Base-by-base conservation (phyloP, 2,888 invertebrate genomes). In the Ophioninae sp. region DNA sequence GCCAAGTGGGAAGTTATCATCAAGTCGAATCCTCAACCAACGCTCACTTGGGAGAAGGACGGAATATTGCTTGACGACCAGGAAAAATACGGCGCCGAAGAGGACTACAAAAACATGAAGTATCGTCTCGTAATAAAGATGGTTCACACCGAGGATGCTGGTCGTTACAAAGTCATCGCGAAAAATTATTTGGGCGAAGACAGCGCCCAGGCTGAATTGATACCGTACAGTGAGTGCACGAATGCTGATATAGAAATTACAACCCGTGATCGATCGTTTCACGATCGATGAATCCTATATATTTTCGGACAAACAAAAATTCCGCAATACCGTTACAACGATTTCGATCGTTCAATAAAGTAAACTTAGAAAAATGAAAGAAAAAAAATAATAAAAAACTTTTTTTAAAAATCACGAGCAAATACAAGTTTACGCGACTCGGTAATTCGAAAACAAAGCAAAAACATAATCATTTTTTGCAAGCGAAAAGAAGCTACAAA, bases 1-100 rank as follows among this genome's bases (percentile, higher is more conserved):
- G 96, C 96, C 37, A 95, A 95, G 84, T 96, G 99, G 91, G 95
- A 96, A 87, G 97, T 96, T 56, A 95, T 96, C 62, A 95, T 99
- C 1, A 96, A 96, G 88, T 98, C 98, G 37, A 98, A 98, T 93
- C 99, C 99, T 0, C 95, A 96, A 85, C 98, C 99, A 1, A 96
- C 96, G 86, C 95, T 99, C 1, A 95, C 96, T 87, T 99, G 98
- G 98, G 84, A 85, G 59, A 96, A 95, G 91, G 95, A 96, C 86
- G 96, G 95, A 17, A 93, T 94, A 81, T 94, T 94, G 37, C 93
- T 96, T 79, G 94, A 95, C 87, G 94, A 95, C 0, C 94, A 94
- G 10, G 94, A 94, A 0, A 94, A 94, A 80, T 93, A 94, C 85
- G 94, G 94, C n/a, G 94, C 95, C 68, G 93, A 94, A 0, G 95